Evolutionary conservation across 2,888 invertebrate genomes (phyloP).

Genomic region (Chrysina gloriosa): DNA sequence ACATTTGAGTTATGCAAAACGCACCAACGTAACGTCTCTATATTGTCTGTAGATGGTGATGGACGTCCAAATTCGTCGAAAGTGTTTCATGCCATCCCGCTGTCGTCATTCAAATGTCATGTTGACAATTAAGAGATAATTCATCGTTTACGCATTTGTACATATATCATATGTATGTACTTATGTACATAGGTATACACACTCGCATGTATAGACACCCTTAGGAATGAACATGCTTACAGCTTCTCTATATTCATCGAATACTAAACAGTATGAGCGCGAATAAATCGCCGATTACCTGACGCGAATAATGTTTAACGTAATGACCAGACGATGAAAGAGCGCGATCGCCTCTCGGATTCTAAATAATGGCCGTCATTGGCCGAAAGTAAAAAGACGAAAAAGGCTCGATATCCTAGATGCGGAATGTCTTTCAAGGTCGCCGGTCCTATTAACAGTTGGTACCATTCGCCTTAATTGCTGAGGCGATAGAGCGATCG

Average conservation of each 20-base stretch:
- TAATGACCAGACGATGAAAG: slow-evolving; percentile 20
- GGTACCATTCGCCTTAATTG: slow-evolving; percentile 29
- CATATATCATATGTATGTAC: background rate
- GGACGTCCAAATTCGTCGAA: slow-evolving; percentile 37
- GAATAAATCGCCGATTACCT: slow-evolving; percentile 35
- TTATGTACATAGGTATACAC: slow-evolving; percentile 7
- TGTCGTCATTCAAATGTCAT: slow-evolving; percentile 39
- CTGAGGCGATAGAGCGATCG: slow-evolving; percentile 22
- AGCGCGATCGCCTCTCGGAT: slow-evolving; percentile 19
- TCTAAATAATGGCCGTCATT: slow-evolving; percentile 22
- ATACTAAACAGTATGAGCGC: slow-evolving; percentile 37
- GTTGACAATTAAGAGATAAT: slow-evolving; percentile 37
- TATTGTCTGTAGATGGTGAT: slow-evolving; percentile 17
- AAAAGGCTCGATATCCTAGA: slow-evolving; percentile 29
- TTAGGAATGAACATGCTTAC: slow-evolving; percentile 7
- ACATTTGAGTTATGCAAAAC: slow-evolving; percentile 32
- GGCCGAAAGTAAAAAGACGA: slow-evolving; percentile 25
- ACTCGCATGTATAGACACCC: slow-evolving; percentile 1
- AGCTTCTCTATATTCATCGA: slow-evolving; percentile 34
- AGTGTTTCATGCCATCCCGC: slow-evolving; percentile 38
- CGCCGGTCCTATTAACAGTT: slow-evolving; percentile 36
- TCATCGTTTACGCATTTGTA: slow-evolving; percentile 24
- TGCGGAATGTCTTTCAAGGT: slow-evolving; percentile 32
- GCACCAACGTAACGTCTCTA: slow-evolving; percentile 29
- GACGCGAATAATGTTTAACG: slow-evolving; percentile 29